These are phyloP conservation scores for Mystacides longicornis DNA, from an alignment of 2,888 invertebrate species.

Conservation along the genomic window DNA sequence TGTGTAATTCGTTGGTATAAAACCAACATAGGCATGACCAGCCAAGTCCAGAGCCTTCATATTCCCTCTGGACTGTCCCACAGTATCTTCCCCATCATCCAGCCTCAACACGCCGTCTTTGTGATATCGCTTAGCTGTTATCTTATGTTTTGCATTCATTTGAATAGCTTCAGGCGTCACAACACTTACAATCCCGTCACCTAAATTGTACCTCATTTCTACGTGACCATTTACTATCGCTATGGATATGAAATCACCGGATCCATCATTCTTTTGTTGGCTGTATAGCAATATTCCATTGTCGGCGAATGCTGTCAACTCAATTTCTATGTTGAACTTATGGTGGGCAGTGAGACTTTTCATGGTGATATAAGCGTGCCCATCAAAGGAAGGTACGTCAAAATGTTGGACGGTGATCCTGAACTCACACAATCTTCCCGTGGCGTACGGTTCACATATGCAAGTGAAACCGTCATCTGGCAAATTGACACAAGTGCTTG, in stretches of 20 bases:
- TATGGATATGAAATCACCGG: constrained; percentile 80
- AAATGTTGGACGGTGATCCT: constrained; percentile 53
- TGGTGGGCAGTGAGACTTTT: constrained; percentile 74
- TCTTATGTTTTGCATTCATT: constrained; percentile 67
- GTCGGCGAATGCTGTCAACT: constrained; percentile 74
- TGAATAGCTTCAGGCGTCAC: constrained; percentile 68
- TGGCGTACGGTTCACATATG: constrained; percentile 60
- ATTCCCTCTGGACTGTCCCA: constrained; percentile 71
- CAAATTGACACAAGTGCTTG: constrained; percentile 55
- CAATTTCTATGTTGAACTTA: constrained; percentile 77
- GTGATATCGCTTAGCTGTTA: constrained; percentile 75
- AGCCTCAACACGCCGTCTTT: constrained; percentile 76
- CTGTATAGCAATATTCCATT: constrained; percentile 81
- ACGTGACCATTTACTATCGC: constrained; percentile 76
- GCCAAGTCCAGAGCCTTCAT: constrained; percentile 74
- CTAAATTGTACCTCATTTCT: constrained; percentile 78
- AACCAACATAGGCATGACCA: constrained; percentile 75
- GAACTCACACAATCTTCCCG: constrained; percentile 67
- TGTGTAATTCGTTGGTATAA: constrained; percentile 66
- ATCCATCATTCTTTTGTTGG: constrained; percentile 75
- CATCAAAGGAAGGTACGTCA: constrained; percentile 73
- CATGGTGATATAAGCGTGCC: constrained; percentile 71
- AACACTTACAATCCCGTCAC: constrained; percentile 71
- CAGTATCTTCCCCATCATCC: constrained; percentile 71
- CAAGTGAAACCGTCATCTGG: constrained; percentile 58